phyloP scores from a whole-genome alignment of 2,888 invertebrate species.

The Pyralis farinalis region DNA sequence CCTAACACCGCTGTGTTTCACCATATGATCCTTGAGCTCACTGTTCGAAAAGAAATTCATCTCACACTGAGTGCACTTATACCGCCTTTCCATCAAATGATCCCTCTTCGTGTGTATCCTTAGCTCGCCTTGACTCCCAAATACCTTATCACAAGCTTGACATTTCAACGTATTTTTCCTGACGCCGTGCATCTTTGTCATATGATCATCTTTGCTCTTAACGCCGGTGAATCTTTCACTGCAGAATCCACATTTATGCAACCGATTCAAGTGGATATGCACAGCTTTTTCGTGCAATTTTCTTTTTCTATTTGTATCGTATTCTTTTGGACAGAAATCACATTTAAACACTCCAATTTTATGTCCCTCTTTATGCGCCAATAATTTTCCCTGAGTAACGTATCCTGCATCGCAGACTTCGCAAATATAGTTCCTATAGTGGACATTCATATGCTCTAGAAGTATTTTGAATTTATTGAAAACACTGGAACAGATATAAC shows the following conservation, averaged over 20 bases:
- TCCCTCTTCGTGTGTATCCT: conserved; percentile 38
- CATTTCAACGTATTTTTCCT: conserved; percentile 31
- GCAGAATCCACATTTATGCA: conserved; percentile 36
- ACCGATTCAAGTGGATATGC: conserved; percentile 21
- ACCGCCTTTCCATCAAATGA: conserved; percentile 50
- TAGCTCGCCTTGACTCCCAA: conserved; percentile 27
- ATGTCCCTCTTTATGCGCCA: conserved; percentile 20
- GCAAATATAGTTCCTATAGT: conserved; percentile 47
- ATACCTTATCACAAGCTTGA: conserved; percentile 37
- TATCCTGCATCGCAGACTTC: conserved; percentile 36
- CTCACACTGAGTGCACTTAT: conserved; percentile 55
- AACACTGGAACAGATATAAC: conserved; percentile 36
- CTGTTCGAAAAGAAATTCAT: conserved; percentile 39
- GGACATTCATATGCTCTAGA: conserved; percentile 45
- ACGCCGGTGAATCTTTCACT: conserved; percentile 32
- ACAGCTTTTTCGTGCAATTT: conserved; percentile 44
- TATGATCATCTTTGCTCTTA: conserved; percentile 35
- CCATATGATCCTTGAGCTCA: conserved; percentile 36
- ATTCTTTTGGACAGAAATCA: conserved; percentile 44
- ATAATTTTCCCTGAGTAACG: conserved; percentile 14
- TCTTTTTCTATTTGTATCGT: conserved; percentile 38
- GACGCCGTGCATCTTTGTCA: conserved; percentile 36
- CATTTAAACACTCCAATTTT: conserved; percentile 27
- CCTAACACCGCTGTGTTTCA: conserved; percentile 48
- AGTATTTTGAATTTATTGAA: conserved; percentile 41